Percentiles rank a stretch among this genome's conserved stretches.
phyloP scores from a whole-genome alignment of 2,888 invertebrate species.

The Anarsia innoxiella region DNA sequence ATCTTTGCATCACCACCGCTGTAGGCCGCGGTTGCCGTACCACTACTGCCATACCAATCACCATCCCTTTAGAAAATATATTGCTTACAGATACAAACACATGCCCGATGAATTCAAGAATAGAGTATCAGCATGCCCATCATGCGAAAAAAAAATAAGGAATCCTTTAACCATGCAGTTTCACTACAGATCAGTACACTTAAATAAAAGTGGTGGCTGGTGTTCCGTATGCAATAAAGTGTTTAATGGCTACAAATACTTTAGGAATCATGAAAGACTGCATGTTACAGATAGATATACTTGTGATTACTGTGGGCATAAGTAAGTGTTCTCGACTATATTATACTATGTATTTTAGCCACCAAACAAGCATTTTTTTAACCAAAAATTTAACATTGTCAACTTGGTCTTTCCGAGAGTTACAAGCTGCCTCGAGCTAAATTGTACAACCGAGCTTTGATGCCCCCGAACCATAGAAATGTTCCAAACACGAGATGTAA shows the following conservation, averaged over 20 bases:
- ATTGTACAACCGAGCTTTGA: too few species aligned
- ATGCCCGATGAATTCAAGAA: conserved; percentile 15
- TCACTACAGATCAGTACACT: conserved; percentile 44
- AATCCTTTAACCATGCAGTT: conserved; percentile 30
- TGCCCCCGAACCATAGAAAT: too few species aligned
- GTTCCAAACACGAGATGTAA: too few species aligned
- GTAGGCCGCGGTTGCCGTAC: not conserved
- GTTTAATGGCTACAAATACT: conserved; percentile 25
- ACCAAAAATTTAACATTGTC: too few species aligned
- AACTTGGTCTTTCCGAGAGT: too few species aligned
- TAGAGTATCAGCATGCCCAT: conserved; percentile 27
- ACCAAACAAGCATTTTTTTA: too few species aligned
- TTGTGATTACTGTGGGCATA: conserved; percentile 40
- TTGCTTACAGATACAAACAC: conserved; percentile 28
- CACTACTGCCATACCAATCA: not conserved
- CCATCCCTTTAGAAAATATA: not conserved
- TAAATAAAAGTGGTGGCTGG: conserved; percentile 36
- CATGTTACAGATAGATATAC: conserved; percentile 28
- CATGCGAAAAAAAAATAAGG: conserved; percentile 25
- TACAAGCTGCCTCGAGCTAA: too few species aligned
- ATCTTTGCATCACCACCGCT: not conserved
- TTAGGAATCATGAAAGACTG: conserved; percentile 32
- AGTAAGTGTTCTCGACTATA: conserved; percentile 35
- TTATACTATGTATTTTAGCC: too few species aligned
- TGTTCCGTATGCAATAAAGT: conserved; percentile 34